Percentiles rank a stretch among this genome's conserved stretches.
phyloP scores from a whole-genome alignment of 2,113 vertebrate genomes.

The Salvelinus sp. region DNA sequence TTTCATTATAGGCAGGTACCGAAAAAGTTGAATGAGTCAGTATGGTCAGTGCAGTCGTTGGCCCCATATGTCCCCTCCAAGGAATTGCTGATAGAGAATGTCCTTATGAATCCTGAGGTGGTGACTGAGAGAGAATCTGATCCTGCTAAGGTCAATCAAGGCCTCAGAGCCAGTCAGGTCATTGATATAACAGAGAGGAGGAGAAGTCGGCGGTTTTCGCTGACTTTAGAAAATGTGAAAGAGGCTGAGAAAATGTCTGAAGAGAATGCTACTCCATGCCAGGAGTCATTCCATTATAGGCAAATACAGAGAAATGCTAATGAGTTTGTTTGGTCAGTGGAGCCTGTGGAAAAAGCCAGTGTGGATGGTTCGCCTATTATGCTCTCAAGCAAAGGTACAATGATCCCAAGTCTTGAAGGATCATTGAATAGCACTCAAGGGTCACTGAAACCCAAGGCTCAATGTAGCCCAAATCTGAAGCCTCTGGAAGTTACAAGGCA shows the following conservation, averaged over 20 bases:
- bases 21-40: background rate
- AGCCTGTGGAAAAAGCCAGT: background rate
- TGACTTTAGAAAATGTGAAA: background rate
- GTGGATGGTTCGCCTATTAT: background rate
- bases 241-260: background rate
- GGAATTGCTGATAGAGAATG: background rate
- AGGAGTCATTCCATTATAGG: background rate
- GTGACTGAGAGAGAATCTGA: background rate
- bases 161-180: background rate
- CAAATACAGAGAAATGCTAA: background rate
- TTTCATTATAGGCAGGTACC: background rate
- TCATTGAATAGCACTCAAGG: background rate
- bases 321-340: background rate
- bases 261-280: background rate
- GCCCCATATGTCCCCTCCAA: too few species aligned
- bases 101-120: background rate
- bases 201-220: too few species aligned
- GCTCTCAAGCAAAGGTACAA: background rate
- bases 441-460: conserved; percentile 18
- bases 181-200: too few species aligned
- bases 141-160: background rate
- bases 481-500: background rate
- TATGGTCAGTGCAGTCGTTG: background rate
- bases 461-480: background rate
- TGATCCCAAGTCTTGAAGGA: background rate